These are phyloP conservation scores for Eudemis profundana DNA, from an alignment of 2,888 invertebrate genomes.

Conservation along the genomic window DNA sequence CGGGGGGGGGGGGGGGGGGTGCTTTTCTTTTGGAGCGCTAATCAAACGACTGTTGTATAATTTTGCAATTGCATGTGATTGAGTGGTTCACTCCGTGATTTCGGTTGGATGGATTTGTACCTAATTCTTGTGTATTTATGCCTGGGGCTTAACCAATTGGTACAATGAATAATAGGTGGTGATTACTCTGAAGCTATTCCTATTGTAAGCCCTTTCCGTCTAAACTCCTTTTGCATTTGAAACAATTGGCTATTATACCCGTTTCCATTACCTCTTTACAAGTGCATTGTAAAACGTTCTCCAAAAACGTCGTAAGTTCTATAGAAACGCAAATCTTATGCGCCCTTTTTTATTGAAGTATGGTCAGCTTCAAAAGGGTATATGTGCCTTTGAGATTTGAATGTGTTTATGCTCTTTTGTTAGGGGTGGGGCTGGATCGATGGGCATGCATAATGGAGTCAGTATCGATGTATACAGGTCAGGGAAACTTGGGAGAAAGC, in stretches of 20 bases:
- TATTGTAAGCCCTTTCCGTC: constrained; percentile 29
- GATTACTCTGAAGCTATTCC: constrained; percentile 1
- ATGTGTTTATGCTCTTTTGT: constrained; percentile 3
- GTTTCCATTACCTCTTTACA: constrained; percentile 24
- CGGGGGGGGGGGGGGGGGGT: too few species aligned
- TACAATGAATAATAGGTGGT: too few species aligned
- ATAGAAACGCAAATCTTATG: neutral
- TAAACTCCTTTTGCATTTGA: constrained; percentile 24
- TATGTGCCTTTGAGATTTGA: neutral
- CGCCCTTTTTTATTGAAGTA: neutral
- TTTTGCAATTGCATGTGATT: too few species aligned
- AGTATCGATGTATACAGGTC: constrained; percentile 31
- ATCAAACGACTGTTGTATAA: too few species aligned
- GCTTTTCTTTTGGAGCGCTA: too few species aligned
- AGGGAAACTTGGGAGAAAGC: constrained; percentile 25
- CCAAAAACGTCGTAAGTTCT: constrained; percentile 2
- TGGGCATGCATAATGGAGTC: constrained; percentile 45
- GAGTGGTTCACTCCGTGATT: too few species aligned
- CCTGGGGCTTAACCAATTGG: constrained; percentile 1
- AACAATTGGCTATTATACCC: constrained; percentile 28
- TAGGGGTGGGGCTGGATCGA: constrained; percentile 40
- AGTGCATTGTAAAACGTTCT: constrained; percentile 22
- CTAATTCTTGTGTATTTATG: neutral
- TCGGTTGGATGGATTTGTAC: too few species aligned
- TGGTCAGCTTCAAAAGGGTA: neutral